Evolutionary conservation across 2,113 vertebrate genomes (phyloP).

Genomic region (Dryoscopus gambensis): DNA sequence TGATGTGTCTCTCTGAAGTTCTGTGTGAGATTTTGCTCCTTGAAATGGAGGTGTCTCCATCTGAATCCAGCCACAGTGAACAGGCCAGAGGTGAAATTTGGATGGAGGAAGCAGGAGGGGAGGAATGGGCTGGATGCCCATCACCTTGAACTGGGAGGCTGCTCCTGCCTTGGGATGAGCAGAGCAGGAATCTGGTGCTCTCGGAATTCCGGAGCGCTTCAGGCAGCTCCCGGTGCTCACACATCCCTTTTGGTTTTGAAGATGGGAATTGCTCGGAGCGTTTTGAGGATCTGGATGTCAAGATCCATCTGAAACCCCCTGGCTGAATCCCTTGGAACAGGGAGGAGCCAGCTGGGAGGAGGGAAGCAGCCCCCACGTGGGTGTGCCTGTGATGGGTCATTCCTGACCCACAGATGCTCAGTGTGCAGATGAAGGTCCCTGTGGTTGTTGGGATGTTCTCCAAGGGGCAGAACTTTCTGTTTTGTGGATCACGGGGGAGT

Average conservation of each 20-base stretch:
- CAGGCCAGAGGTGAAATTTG: background rate
- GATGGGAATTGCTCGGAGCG: background rate
- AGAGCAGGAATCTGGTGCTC: background rate
- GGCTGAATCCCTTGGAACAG: background rate
- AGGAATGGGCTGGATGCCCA: background rate
- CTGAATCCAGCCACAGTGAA: background rate
- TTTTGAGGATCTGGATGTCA: background rate
- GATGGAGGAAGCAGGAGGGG: background rate
- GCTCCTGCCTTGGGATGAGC: background rate
- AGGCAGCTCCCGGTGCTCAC: background rate
- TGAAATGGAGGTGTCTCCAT: background rate
- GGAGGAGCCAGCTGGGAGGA: background rate
- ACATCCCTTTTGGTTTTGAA: background rate
- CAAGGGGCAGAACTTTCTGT: background rate
- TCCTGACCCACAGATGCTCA: background rate
- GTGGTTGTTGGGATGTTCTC: background rate
- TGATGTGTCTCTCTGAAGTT: background rate
- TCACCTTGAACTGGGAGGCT: background rate
- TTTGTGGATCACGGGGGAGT: fast-evolving
- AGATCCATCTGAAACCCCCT: background rate
- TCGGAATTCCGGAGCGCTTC: background rate
- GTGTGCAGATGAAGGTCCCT: background rate
- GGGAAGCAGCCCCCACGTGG: background rate
- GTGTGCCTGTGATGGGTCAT: background rate
- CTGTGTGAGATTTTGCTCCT: background rate